Percentiles rank a stretch among this genome's conserved stretches.
These are phyloP conservation scores for Drosophila meridionalis DNA, from an alignment of 2,888 invertebrate species.

Conservation along the genomic window DNA sequence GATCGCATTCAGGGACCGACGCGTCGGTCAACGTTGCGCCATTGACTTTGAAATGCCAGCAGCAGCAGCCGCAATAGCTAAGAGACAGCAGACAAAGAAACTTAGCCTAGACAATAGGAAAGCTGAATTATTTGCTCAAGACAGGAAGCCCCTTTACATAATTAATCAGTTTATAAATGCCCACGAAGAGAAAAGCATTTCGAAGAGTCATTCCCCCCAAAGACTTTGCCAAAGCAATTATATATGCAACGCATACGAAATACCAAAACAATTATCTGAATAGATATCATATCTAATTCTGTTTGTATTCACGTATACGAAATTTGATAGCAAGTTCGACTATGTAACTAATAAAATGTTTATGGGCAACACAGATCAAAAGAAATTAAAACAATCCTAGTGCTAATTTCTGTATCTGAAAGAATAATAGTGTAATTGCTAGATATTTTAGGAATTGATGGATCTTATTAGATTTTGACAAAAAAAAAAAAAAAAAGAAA, in stretches of 20 bases:
- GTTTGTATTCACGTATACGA: not conserved
- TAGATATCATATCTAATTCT: not conserved
- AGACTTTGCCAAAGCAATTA: constrained; percentile 12
- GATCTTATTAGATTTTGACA: too few relatives aligned
- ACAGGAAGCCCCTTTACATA: constrained; percentile 78
- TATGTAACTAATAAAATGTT: too few relatives aligned
- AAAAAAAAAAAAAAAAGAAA: too few relatives aligned
- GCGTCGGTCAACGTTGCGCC: constrained; percentile 19
- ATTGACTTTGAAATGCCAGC: constrained; percentile 62
- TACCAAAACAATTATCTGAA: constrained; percentile 9
- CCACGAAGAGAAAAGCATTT: constrained; percentile 13
- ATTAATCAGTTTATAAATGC: constrained; percentile 77
- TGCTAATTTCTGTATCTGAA: too few relatives aligned
- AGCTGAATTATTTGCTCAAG: constrained; percentile 71
- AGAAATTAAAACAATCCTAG: too few relatives aligned
- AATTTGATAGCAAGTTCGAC: not conserved
- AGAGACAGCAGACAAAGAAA: constrained; percentile 47
- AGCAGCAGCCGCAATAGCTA: constrained; percentile 18
- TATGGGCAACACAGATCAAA: too few relatives aligned
- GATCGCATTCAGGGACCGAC: constrained; percentile 32
- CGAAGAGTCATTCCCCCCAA: constrained; percentile 33
- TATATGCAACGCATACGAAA: constrained; percentile 10
- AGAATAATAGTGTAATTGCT: too few relatives aligned
- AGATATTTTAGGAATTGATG: too few relatives aligned
- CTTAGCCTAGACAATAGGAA: constrained; percentile 53